Evolutionary conservation across 2,797 vertebrate species (phyloP).

Genomic region (Amblyraja radiata): DNA sequence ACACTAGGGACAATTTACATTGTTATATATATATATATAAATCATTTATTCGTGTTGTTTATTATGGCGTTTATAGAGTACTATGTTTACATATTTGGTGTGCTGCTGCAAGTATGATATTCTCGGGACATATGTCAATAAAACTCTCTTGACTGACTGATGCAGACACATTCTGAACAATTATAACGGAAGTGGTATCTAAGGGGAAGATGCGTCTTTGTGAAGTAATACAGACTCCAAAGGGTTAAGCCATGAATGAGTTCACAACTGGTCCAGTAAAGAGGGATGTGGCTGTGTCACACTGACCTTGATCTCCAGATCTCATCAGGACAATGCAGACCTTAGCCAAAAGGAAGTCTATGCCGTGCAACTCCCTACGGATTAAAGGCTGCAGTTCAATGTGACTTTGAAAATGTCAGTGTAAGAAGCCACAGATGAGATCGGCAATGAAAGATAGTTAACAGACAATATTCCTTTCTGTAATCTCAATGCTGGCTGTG

Average conservation of each 20-base stretch:
- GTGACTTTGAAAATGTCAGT: slow-evolving; percentile 35
- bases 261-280: slow-evolving; percentile 9
- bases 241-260: neutral
- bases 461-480: slow-evolving; percentile 14
- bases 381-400: slow-evolving; percentile 16
- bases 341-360: neutral
- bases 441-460: slow-evolving; percentile 1
- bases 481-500: neutral
- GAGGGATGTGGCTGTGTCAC: neutral
- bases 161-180: neutral
- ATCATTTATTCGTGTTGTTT: too few species aligned
- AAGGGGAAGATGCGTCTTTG: neutral
- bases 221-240: neutral
- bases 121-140: too few species aligned
- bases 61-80: too few species aligned
- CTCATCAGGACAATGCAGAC: slow-evolving; percentile 5
- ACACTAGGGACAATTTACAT: too few species aligned
- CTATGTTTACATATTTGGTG: too few species aligned
- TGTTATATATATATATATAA: too few species aligned
- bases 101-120: too few species aligned
- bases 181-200: neutral
- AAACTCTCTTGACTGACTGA: too few species aligned
- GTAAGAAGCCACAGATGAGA: slow-evolving; percentile 6
- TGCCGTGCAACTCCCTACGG: neutral
- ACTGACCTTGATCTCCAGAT: slow-evolving; percentile 27